Evolutionary conservation across 2,113 vertebrate genomes (phyloP).

Genomic region (Myrmecophaga tridactyla): DNA sequence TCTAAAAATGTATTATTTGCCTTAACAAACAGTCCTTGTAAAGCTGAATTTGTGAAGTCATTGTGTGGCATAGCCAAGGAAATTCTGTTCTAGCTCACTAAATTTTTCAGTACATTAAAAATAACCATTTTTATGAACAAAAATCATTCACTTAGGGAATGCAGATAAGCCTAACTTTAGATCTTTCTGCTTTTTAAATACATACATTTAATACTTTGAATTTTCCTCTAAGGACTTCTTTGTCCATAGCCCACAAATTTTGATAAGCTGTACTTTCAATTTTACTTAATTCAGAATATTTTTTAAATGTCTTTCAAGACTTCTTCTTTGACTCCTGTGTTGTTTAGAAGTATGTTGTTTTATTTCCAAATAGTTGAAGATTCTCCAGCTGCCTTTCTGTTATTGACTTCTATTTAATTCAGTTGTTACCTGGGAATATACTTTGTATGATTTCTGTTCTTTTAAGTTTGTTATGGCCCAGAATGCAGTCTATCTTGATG

Average conservation of each 20-base stretch:
- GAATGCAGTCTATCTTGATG: neutral
- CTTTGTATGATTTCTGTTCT: neutral
- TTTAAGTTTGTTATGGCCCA: neutral
- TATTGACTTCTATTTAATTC: neutral
- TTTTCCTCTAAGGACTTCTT: neutral
- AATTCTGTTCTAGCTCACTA: neutral
- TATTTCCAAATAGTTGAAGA: neutral
- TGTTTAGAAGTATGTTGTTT: neutral
- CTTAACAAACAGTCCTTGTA: neutral
- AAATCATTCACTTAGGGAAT: slow-evolving; percentile 3
- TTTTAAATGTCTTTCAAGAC: neutral
- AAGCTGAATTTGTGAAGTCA: slow-evolving; percentile 32
- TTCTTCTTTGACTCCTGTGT: neutral
- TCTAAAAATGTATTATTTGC: neutral
- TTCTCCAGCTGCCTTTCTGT: neutral
- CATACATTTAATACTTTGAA: neutral
- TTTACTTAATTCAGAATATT: slow-evolving; percentile 9
- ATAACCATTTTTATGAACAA: neutral
- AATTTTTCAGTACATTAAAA: neutral
- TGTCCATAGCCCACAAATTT: neutral
- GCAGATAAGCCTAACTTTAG: neutral
- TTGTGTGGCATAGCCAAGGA: neutral
- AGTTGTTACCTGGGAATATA: neutral
- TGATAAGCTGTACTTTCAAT: neutral
- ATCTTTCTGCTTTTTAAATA: neutral